Base-by-base conservation (phyloP, 2,888 invertebrate genomes). In the Thecophora atra region DNA sequence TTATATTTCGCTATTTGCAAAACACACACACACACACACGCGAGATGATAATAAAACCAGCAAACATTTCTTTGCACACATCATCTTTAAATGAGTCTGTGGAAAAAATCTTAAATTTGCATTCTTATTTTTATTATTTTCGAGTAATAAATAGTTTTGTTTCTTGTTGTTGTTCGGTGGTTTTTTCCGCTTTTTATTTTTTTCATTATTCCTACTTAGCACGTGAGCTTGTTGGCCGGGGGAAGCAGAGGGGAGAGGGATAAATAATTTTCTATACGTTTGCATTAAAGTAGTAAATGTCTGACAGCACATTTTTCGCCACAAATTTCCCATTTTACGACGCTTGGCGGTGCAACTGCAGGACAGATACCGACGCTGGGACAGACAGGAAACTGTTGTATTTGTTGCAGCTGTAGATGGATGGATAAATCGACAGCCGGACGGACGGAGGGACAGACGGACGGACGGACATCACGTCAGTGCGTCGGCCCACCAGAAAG, bases 241-340 rank as follows among this genome's bases (percentile, higher is more conserved):
- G 54, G 30, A 37, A 54, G 30, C 19, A n/a, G n/a, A 44, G 19
- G 26, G n/a, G 26, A 56, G 15, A 71, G 42, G 51, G 65, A n/a
- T n/a, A n/a, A 19, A 62, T 63, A 62, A 68, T 67, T 68, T 63
- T 67, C 28, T 72, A 37, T 44, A 58, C n/a, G 17, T 58, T 69
- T 69, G 70, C 75, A 72, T 75, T 74, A 72, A 73, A 73, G 76
- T 68, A 79, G 81, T 84, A 82, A 83, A 83, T 81, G 83, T 83
- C 83, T 82, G 80, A 72, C 77, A 78, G 78, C 76, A 78, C 79
- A 75, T 77, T 75, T 76, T 75, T 58, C 73, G 75, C 69, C 79
- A 81, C 84, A 83, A 83, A 83, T 78, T 79, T 77, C 67, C 68
- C 72, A 75, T 75, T 75, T 78, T 77, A 78, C 74, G 77, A 77